Evolutionary conservation across 2,797 vertebrate species (phyloP).

Genomic region (Carcharodon carcharias): DNA sequence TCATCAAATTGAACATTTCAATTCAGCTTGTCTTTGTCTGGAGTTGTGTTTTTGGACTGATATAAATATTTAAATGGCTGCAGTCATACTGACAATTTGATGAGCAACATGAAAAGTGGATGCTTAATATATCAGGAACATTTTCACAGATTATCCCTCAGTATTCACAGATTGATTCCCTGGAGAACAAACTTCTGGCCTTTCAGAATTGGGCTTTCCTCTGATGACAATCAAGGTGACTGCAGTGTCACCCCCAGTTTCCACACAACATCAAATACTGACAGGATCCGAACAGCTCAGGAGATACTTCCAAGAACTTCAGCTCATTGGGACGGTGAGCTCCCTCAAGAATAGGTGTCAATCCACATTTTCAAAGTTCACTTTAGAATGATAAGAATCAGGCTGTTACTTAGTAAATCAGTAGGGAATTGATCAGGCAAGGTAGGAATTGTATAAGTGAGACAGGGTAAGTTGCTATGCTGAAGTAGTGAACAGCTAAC

Average conservation of each 20-base stretch:
- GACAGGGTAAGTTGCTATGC: background rate
- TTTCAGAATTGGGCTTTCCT: background rate
- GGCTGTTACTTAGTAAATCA: background rate
- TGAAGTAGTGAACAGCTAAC: background rate
- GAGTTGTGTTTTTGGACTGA: background rate
- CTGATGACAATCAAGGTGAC: constrained; percentile 20
- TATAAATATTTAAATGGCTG: background rate
- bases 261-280: background rate
- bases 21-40: background rate
- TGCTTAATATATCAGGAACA: background rate
- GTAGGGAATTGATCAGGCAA: background rate
- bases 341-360: background rate
- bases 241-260: background rate
- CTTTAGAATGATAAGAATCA: background rate
- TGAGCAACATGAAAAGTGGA: background rate
- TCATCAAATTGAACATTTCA: background rate
- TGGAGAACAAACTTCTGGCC: background rate
- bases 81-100: background rate
- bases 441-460: background rate
- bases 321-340: background rate
- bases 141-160: background rate
- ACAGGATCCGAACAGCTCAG: background rate
- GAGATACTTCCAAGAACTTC: background rate
- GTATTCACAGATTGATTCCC: background rate
- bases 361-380: background rate